phyloP scores from a whole-genome alignment of 2,797 vertebrate species.

The Sebastes ruberrimus region DNA sequence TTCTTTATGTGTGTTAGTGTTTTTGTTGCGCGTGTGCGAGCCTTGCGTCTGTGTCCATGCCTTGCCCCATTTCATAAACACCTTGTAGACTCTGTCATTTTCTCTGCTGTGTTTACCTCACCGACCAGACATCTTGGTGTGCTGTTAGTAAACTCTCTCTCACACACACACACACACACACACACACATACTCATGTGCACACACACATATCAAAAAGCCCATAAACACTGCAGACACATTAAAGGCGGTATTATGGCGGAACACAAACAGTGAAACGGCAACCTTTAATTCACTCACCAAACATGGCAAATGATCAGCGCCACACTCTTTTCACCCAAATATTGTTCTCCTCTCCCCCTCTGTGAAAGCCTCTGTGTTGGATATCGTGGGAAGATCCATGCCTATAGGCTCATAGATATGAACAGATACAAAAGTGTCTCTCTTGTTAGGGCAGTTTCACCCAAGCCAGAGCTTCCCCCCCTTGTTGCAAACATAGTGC shows the following conservation, averaged over 20 bases:
- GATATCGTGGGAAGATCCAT: conserved; percentile 47
- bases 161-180: background rate
- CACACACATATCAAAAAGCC: conserved; percentile 4
- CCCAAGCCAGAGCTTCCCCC: conserved; percentile 33
- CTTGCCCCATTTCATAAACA: conserved; percentile 80
- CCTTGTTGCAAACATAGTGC: conserved; percentile 26
- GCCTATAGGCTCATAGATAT: conserved; percentile 55
- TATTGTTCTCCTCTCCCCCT: conserved; percentile 19
- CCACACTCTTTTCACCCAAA: conserved; percentile 44
- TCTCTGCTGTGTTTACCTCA: conserved; percentile 80
- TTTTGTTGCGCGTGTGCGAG: conserved; percentile 31
- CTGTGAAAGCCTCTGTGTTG: conserved; percentile 30
- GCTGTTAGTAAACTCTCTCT: conserved; percentile 78
- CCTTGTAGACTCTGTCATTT: conserved; percentile 83
- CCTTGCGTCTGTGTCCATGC: conserved; percentile 57
- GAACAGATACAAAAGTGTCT: conserved; percentile 63
- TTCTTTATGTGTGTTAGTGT: conserved; percentile 44
- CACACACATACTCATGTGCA: background rate
- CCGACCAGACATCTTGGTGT: conserved; percentile 73
- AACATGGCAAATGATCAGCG: conserved; percentile 62
- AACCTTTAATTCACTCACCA: conserved; percentile 68
- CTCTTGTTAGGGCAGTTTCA: conserved; percentile 59
- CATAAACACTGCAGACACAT: conserved; percentile 68
- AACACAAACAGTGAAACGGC: conserved; percentile 48
- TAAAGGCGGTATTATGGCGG: conserved; percentile 61